Conservation (phyloP, 2,797 vertebrate genomes). For the Molothrus aeneus region DNA sequence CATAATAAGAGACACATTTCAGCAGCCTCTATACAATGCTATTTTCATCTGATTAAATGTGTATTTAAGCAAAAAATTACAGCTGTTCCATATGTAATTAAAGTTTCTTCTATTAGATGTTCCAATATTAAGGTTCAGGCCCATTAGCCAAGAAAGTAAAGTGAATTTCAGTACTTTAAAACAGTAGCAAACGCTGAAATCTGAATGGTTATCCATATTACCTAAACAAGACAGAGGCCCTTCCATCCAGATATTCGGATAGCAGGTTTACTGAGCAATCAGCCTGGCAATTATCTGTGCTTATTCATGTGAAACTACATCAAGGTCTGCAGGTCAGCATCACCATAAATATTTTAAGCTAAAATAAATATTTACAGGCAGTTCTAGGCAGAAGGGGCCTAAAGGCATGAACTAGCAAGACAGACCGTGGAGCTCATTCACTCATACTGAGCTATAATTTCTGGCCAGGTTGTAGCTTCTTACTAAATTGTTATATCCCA, state of each 20-base stretch:
- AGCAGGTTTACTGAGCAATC: background rate
- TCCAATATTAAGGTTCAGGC: background rate
- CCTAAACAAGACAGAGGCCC: background rate
- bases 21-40: background rate
- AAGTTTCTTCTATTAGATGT: background rate
- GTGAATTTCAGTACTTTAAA: background rate
- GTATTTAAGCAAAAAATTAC: background rate
- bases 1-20: background rate
- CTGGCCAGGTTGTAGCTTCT: background rate
- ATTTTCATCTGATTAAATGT: background rate
- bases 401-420: background rate
- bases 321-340: background rate
- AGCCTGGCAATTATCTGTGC: background rate
- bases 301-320: background rate
- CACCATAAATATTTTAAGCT: background rate
- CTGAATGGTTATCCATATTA: background rate
- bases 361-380: background rate
- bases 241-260: background rate
- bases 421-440: fast-evolving
- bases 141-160: background rate
- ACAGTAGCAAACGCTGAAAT: background rate
- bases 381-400: background rate
- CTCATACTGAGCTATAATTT: background rate
- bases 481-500: background rate
- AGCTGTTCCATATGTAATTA: background rate